Conservation (phyloP, 92 coral and sea anemone species). For the Nematostella vectensis region DNA sequence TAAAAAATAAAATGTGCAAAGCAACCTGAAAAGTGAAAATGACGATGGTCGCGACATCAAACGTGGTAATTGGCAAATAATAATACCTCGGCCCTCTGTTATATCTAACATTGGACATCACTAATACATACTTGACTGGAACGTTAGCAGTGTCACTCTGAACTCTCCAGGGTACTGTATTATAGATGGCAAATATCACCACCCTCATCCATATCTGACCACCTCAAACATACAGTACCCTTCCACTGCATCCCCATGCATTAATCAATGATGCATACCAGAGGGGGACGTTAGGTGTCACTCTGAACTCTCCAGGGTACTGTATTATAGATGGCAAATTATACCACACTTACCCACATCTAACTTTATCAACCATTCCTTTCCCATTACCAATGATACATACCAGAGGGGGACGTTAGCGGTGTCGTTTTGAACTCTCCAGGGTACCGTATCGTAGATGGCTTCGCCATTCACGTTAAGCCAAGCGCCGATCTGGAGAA, state of each 20-base stretch:
- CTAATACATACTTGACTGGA: conserved; percentile 54
- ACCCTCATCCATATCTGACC: no score
- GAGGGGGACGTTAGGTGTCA: conserved; percentile 66
- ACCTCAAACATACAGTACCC: no score
- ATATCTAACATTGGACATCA: no score
- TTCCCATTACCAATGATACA: conserved; percentile 3
- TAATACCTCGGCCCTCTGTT: no score
- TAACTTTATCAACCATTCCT: no score
- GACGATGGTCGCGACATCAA: no score
- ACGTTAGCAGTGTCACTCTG: conserved; percentile 81
- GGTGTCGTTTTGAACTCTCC: conserved; percentile 95
- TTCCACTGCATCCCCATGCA: no score
- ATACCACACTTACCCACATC: no score
- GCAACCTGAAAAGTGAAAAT: no score
- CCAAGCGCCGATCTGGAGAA: conserved; percentile 93
- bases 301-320: conserved; percentile 93
- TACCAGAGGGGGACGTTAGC: conserved; percentile 66
- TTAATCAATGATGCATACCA: conserved; percentile 53
- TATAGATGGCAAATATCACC: conserved; percentile 90
- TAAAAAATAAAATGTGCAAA: no score
- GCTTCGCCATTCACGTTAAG: conserved; percentile 85
- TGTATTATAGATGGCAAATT: no score
- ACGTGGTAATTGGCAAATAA: no score
- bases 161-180: conserved; percentile 82
- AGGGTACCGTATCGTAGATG: conserved; percentile 76